Evolutionary conservation across 2,113 vertebrate species (phyloP).

Genomic region (Grallaria varia): DNA sequence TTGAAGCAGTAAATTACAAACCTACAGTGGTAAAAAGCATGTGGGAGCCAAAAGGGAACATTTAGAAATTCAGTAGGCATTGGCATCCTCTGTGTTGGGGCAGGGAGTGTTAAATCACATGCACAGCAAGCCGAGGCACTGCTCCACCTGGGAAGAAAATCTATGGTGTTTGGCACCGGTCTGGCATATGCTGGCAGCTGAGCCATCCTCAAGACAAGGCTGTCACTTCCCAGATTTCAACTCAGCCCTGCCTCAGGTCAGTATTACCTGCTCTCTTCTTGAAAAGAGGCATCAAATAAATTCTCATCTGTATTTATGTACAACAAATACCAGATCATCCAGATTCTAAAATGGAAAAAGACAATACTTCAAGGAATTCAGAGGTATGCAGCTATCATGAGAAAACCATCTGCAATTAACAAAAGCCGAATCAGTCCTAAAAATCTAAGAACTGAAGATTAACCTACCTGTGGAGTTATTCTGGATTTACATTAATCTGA

Average conservation of each 20-base stretch:
- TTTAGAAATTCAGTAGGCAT: not conserved
- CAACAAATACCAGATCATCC: not conserved
- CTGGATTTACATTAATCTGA: not conserved
- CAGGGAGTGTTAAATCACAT: not conserved
- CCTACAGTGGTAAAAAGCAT: not conserved
- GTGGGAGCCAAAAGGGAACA: not conserved
- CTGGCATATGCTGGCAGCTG: not conserved
- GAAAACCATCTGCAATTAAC: not conserved
- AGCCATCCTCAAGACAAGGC: not conserved
- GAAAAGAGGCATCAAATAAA: not conserved
- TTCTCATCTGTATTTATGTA: not conserved
- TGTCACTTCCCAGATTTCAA: not conserved
- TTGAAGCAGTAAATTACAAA: constrained; percentile 18
- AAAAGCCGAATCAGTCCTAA: not conserved
- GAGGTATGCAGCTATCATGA: not conserved
- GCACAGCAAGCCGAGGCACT: not conserved
- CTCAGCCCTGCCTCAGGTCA: not conserved
- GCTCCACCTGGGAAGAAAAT: not conserved
- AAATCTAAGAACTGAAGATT: not conserved
- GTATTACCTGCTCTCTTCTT: not conserved
- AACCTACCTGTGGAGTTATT: not conserved
- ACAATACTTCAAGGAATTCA: not conserved
- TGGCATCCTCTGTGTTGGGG: not conserved
- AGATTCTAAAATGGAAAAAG: not conserved
- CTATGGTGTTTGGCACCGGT: rapidly evolving